Evolutionary conservation across 1,140 invertebrate genomes (phyloP).

Genomic region (Saccostrea cuccullata): DNA sequence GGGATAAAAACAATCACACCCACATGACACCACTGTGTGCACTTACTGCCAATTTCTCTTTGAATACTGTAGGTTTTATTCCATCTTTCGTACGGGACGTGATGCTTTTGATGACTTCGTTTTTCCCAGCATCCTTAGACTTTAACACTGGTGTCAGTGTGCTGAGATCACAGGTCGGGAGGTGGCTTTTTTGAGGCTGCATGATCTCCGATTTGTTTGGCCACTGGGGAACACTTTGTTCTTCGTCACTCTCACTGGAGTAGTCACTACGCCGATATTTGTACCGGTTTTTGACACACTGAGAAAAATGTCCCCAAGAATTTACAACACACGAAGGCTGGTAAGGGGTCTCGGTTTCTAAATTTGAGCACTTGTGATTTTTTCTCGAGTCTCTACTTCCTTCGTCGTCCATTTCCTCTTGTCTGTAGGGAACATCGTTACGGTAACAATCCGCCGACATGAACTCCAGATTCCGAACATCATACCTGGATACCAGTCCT

Average conservation of each 20-base stretch:
- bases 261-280: slow-evolving; percentile 73
- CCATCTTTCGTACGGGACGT: slow-evolving; percentile 57
- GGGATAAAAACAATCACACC: too few relatives aligned
- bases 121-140: not conserved
- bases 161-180: slow-evolving; percentile 56
- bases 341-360: not conserved
- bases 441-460: slow-evolving; percentile 49
- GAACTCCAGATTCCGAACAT: slow-evolving; percentile 39
- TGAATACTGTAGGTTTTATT: slow-evolving; percentile 70
- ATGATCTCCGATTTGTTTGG: not conserved
- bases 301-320: slow-evolving; percentile 73
- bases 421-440: not conserved
- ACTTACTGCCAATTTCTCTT: slow-evolving; percentile 71
- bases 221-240: slow-evolving; percentile 43
- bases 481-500: slow-evolving; percentile 30
- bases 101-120: not conserved
- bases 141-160: not conserved
- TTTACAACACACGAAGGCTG: slow-evolving; percentile 59
- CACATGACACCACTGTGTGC: not conserved
- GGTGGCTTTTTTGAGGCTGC: slow-evolving; percentile 61
- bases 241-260: slow-evolving; percentile 74
- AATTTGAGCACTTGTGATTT: not conserved
- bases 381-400: not conserved
- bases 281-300: slow-evolving; percentile 66
- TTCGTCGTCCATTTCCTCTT: slow-evolving; percentile 6